These are phyloP conservation scores for Hyles euphorbiae DNA, from an alignment of 1,140 invertebrate species.

Conservation along the genomic window DNA sequence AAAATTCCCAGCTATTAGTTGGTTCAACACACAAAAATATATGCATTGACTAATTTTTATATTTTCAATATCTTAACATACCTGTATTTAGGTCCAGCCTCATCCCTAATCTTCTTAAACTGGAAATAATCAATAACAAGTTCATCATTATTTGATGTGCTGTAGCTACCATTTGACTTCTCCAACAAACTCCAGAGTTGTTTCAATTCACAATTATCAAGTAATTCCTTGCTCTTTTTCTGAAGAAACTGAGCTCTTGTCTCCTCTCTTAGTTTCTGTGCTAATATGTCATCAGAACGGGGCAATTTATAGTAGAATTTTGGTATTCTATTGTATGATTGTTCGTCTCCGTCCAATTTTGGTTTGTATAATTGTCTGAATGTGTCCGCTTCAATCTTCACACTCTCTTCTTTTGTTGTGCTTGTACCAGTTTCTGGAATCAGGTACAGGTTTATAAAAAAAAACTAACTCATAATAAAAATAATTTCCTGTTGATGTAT, in stretches of 20 bases:
- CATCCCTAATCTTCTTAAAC: slow-evolving; percentile 84
- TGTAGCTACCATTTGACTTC: slow-evolving; percentile 82
- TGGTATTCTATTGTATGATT: slow-evolving; percentile 77
- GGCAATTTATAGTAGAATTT: slow-evolving; percentile 89
- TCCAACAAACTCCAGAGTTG: slow-evolving; percentile 89
- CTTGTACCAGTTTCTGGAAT: slow-evolving; percentile 48
- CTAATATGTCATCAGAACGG: slow-evolving; percentile 83
- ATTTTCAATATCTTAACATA: slow-evolving; percentile 27
- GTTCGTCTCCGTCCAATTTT: slow-evolving; percentile 45
- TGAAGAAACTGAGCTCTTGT: slow-evolving; percentile 90
- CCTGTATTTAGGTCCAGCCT: slow-evolving; percentile 84
- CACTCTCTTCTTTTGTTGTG: slow-evolving; percentile 57
- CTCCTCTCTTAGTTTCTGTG: slow-evolving; percentile 90
- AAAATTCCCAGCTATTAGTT: too few relatives aligned
- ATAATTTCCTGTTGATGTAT: too few relatives aligned
- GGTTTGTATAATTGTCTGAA: slow-evolving; percentile 63
- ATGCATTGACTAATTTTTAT: too few relatives aligned
- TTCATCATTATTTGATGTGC: slow-evolving; percentile 81
- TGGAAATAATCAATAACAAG: slow-evolving; percentile 91
- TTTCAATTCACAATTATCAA: slow-evolving; percentile 92
- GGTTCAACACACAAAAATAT: too few relatives aligned
- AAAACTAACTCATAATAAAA: neutral
- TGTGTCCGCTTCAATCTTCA: slow-evolving; percentile 57
- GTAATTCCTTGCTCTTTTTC: slow-evolving; percentile 86
- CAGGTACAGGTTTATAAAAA: neutral